Evolutionary conservation across 2,797 vertebrate species (phyloP).

Genomic region (Rhadinocentrus ornatus): DNA sequence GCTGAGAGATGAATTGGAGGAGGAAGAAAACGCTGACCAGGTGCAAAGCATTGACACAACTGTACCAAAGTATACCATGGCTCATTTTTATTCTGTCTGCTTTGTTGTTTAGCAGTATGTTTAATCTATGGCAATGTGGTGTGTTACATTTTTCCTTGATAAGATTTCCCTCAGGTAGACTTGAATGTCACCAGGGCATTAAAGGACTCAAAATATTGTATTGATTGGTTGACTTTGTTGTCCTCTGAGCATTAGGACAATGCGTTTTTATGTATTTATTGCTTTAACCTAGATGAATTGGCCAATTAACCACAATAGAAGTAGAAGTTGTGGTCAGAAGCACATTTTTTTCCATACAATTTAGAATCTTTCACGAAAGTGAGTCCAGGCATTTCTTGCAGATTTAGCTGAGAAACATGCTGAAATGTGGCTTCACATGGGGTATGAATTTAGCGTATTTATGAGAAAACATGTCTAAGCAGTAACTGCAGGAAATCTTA

Average conservation of each 20-base stretch:
- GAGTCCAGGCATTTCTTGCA: not conserved
- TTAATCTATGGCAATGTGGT: not conserved
- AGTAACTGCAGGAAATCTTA: not conserved
- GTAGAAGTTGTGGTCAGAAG: not conserved
- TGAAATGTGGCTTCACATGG: not conserved
- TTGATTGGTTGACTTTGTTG: not conserved
- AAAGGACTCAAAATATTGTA: not conserved
- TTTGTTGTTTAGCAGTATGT: not conserved
- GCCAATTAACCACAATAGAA: not conserved
- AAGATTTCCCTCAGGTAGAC: not conserved
- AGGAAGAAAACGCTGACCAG: slow-evolving; percentile 77
- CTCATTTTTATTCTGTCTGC: not conserved
- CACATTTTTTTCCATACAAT: not conserved
- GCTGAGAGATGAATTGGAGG: slow-evolving; percentile 66
- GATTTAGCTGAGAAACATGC: not conserved
- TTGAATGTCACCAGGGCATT: not conserved
- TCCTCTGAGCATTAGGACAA: not conserved
- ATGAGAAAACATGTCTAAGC: not conserved
- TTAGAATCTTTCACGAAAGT: not conserved
- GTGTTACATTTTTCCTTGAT: not conserved
- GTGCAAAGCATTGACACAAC: slow-evolving; percentile 46
- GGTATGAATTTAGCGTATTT: not conserved
- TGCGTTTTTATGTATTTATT: not conserved
- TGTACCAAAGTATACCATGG: not conserved
- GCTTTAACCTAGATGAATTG: not conserved